Evolutionary conservation across 1,140 invertebrate species (phyloP).

Genomic region (Atta colombica): DNA sequence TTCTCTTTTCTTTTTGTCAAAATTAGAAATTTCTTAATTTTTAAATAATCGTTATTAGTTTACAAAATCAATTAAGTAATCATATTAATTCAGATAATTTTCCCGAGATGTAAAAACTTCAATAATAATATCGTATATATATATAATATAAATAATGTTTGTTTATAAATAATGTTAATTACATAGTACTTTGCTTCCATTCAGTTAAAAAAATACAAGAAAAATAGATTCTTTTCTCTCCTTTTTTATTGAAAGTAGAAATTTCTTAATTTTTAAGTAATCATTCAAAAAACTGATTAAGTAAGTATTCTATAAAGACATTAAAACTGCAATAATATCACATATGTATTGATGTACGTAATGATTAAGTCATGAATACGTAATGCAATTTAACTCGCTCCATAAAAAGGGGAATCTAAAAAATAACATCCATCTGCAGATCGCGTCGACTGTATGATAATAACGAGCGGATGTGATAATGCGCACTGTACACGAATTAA

Average conservation of each 20-base stretch:
- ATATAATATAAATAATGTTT: no score
- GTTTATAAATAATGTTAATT: slow-evolving; percentile 1
- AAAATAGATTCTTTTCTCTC: not conserved
- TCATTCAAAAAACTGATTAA: no score
- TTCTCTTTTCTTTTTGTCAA: not conserved
- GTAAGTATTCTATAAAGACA: not conserved
- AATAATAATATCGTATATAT: not conserved
- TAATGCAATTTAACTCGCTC: slow-evolving; percentile 39
- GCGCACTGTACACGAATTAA: slow-evolving; percentile 71
- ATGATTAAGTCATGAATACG: slow-evolving; percentile 16
- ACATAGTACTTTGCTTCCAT: not conserved
- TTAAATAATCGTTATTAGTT: not conserved
- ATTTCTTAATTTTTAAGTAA: slow-evolving; percentile 3
- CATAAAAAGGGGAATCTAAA: not conserved
- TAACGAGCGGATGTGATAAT: slow-evolving; percentile 66
- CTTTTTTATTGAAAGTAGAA: not conserved
- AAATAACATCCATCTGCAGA: slow-evolving; percentile 44
- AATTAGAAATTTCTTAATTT: slow-evolving; percentile 7
- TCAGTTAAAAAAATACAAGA: not conserved
- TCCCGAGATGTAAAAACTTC: not conserved
- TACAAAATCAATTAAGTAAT: no score
- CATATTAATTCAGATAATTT: no score
- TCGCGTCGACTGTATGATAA: slow-evolving; percentile 33
- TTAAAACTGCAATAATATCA: slow-evolving; percentile 24
- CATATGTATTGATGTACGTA: not conserved